Evolutionary conservation across 2,888 invertebrate genomes (phyloP).

Genomic region (Keiferia lycopersicella): DNA sequence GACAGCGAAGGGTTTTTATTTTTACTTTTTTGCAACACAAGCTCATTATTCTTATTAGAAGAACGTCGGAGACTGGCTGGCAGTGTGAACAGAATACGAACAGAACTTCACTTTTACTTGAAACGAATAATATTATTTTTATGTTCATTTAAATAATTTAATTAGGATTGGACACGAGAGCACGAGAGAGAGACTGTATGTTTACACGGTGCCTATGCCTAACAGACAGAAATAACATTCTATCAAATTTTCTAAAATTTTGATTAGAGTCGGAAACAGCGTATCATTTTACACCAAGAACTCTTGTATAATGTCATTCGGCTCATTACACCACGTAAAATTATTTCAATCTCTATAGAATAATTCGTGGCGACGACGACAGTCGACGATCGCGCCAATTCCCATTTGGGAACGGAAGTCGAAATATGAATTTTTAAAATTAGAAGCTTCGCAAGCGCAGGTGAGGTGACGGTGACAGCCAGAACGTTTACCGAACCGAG

Average conservation of each 20-base stretch:
- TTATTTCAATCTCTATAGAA: constrained; percentile 31
- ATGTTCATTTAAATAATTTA: too few relatives aligned
- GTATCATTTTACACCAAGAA: neutral
- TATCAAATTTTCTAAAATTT: constrained; percentile 4
- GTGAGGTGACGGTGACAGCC: constrained; percentile 55
- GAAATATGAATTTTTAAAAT: constrained; percentile 78
- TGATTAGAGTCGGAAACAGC: constrained; percentile 9
- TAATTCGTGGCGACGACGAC: constrained; percentile 38
- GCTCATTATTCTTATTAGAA: constrained; percentile 39
- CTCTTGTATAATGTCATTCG: constrained; percentile 14
- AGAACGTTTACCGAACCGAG: constrained; percentile 42
- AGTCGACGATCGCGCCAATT: constrained; percentile 63
- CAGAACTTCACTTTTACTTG: too few relatives aligned
- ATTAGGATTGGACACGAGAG: neutral
- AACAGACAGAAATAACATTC: neutral
- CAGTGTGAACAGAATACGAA: neutral
- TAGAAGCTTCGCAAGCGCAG: constrained; percentile 77
- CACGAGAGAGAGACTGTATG: too few relatives aligned
- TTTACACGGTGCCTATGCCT: neutral
- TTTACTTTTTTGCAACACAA: constrained; percentile 33
- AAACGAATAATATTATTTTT: too few relatives aligned
- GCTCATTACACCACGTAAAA: constrained; percentile 17
- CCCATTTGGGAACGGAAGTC: constrained; percentile 77
- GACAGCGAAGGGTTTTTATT: constrained; percentile 44
- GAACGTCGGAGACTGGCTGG: neutral